These are phyloP conservation scores for Archips crataeganus DNA, from an alignment of 2,888 invertebrate genomes.

Conservation along the genomic window DNA sequence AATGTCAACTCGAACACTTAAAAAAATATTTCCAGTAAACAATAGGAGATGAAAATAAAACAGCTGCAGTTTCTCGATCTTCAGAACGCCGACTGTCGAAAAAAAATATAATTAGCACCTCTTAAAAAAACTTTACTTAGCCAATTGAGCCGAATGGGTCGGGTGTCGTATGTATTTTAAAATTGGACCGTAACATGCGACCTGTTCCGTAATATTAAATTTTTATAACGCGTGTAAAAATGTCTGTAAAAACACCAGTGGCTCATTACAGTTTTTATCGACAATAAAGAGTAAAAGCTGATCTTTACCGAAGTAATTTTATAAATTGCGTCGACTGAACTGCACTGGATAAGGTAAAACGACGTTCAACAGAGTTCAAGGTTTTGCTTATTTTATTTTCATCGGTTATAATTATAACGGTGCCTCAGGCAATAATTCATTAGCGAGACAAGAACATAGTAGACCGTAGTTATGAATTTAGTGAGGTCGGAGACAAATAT, in stretches of 20 bases:
- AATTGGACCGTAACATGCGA: conserved; percentile 16
- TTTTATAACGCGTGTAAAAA: conserved; percentile 16
- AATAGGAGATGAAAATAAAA: too few species aligned
- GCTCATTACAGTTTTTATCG: conserved; percentile 28
- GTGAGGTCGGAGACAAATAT: conserved; percentile 21
- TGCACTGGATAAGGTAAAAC: neutral
- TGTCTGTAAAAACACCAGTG: conserved; percentile 29
- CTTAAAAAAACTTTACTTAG: too few species aligned
- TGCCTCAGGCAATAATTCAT: neutral
- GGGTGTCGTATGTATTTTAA: conserved; percentile 42
- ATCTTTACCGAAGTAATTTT: conserved; percentile 22
- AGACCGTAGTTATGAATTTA: conserved; percentile 3
- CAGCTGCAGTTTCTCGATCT: too few species aligned
- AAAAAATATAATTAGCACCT: too few species aligned
- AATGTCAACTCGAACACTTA: too few species aligned
- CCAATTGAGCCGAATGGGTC: conserved; percentile 61
- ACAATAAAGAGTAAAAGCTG: conserved; percentile 16
- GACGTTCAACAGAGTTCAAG: conserved; percentile 11
- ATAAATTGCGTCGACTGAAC: conserved; percentile 15
- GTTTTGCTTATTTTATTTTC: neutral
- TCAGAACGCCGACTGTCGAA: too few species aligned
- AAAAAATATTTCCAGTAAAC: too few species aligned
- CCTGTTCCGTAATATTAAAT: conserved; percentile 14
- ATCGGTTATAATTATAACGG: neutral
- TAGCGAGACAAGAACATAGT: neutral